phyloP scores from a whole-genome alignment of 2,113 vertebrate species.

The Paramisgurnus dabryanus region DNA sequence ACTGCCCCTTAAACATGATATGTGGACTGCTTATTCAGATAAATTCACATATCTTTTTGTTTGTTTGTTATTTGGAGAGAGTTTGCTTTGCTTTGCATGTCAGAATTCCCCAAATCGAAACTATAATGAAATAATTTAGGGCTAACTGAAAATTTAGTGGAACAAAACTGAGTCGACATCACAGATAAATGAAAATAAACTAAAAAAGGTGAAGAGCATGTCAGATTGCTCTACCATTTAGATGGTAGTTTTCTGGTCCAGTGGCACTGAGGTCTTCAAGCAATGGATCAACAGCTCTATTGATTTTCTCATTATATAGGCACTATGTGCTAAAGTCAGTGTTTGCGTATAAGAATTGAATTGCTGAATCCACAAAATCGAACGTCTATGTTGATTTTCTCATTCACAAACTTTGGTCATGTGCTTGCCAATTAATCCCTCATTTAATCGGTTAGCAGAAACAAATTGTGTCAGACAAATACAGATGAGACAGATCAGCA shows the following conservation, averaged over 20 bases:
- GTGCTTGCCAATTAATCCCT: neutral
- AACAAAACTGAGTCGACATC: slow-evolving; percentile 19
- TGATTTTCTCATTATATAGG: slow-evolving; percentile 89
- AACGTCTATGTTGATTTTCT: neutral
- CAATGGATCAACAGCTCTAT: slow-evolving; percentile 79
- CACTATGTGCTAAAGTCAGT: slow-evolving; percentile 77
- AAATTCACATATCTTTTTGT: neutral
- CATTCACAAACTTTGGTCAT: slow-evolving; percentile 1
- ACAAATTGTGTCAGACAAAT: slow-evolving; percentile 13
- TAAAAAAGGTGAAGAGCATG: slow-evolving; percentile 36
- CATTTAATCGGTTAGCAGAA: neutral
- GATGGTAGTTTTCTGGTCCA: slow-evolving; percentile 63
- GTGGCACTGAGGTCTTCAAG: slow-evolving; percentile 59
- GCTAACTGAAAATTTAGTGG: slow-evolving; percentile 13
- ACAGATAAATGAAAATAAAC: slow-evolving; percentile 23
- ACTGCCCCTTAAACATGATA: neutral
- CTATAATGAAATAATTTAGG: slow-evolving; percentile 19
- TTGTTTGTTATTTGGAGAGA: slow-evolving; percentile 5
- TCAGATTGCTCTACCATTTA: slow-evolving; percentile 59
- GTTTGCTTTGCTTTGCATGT: neutral
- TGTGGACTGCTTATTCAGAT: neutral
- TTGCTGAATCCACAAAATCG: slow-evolving; percentile 64
- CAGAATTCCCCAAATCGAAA: neutral
- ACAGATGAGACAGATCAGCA: neutral
- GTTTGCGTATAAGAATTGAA: slow-evolving; percentile 83